These are phyloP conservation scores for Drosophila anomelani DNA, from an alignment of 2,888 invertebrate species.

Conservation along the genomic window DNA sequence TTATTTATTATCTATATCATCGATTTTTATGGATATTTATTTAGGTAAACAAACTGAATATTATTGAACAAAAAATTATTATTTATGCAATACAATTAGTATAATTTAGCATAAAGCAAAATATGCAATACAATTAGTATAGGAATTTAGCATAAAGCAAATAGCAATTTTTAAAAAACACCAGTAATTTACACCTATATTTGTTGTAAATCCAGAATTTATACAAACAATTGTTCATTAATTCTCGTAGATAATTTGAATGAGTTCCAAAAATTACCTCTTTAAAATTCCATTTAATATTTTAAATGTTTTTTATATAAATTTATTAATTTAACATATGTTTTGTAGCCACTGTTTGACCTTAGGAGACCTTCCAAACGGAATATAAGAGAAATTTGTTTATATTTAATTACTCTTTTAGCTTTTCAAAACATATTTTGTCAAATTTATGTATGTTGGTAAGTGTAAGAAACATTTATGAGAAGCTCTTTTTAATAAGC, in stretches of 20 bases:
- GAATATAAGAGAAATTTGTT: not conserved
- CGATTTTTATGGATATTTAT: too few relatives aligned
- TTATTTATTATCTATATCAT: too few relatives aligned
- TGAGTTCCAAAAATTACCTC: not conserved
- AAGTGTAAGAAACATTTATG: not conserved
- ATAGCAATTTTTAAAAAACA: not conserved
- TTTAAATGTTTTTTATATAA: not conserved
- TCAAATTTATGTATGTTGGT: not conserved
- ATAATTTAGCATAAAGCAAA: too few relatives aligned
- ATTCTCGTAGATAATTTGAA: not conserved
- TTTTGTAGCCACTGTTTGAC: conserved; percentile 13
- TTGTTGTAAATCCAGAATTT: too few relatives aligned
- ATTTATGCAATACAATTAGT: too few relatives aligned
- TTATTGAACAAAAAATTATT: too few relatives aligned
- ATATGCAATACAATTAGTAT: too few relatives aligned
- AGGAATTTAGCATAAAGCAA: not conserved
- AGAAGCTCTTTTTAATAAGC: not conserved
- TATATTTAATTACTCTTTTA: not conserved
- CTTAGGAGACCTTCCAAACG: conserved; percentile 19
- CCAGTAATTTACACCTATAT: too few relatives aligned
- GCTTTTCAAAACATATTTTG: not conserved
- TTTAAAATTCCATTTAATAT: not conserved
- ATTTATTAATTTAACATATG: not conserved
- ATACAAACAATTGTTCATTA: not conserved
- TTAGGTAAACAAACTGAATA: too few relatives aligned